Conservation (phyloP, 2,797 vertebrate species). For the Tokudaia tokunoshimensis region DNA sequence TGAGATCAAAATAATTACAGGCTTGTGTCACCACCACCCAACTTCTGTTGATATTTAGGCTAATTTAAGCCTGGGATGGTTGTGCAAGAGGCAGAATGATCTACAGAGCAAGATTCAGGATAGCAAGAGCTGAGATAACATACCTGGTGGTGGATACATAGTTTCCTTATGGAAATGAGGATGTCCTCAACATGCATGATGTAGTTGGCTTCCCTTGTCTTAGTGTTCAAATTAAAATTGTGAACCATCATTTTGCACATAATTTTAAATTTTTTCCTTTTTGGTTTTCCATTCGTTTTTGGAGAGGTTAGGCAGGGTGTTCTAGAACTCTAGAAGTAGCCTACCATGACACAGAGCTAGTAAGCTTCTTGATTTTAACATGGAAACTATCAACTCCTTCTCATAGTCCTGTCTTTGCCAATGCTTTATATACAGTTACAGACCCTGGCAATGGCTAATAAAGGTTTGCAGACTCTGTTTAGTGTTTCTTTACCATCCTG, state of each 20-base stretch:
- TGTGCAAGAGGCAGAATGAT: not conserved
- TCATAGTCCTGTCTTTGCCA: not conserved
- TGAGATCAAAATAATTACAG: not conserved
- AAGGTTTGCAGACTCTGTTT: not conserved
- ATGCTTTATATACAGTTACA: not conserved
- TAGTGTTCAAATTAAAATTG: not conserved
- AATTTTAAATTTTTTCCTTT: not conserved
- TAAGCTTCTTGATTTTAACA: not conserved
- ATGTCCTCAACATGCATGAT: not conserved
- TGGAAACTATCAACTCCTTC: not conserved
- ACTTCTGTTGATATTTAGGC: not conserved
- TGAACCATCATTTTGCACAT: not conserved
- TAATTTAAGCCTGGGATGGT: not conserved
- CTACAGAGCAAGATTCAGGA: not conserved
- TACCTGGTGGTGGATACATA: too few species aligned
- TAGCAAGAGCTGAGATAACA: not conserved
- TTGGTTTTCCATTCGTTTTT: not conserved
- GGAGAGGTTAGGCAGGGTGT: not conserved
- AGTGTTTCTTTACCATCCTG: not conserved
- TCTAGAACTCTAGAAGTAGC: not conserved
- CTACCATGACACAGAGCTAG: not conserved
- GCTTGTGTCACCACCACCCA: not conserved
- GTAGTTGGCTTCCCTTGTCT: not conserved
- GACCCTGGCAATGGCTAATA: not conserved
- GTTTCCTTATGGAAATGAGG: not conserved